Base-by-base conservation (phyloP, 2,888 invertebrate genomes). In the Zootermopsis nevadensis region DNA sequence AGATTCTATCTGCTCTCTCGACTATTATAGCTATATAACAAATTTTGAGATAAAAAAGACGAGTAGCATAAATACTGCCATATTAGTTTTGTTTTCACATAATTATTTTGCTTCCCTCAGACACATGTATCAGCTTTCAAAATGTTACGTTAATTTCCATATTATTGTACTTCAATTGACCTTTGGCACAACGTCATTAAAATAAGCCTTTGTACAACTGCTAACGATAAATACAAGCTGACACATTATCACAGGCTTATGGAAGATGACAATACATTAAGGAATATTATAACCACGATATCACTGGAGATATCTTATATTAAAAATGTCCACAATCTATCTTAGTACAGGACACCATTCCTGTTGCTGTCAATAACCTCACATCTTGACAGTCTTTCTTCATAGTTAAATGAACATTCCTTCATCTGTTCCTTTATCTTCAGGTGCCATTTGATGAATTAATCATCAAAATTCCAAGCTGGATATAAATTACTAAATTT, bases 201-300 rank as follows among this genome's bases (percentile, higher is more conserved):
- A 69, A 69, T 31, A 69, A 69, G 69, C 69, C 69, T 33, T 69
- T 69, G 19, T 31, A 31, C 31, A 69, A 69, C 22, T 27, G 7
- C 33, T 69, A 33, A 15, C 10, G 27, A 69, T 69, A 33, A 33
- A 33, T 69, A 22, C 19, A 69, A 31, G 31, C 60, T 60, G 60
- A 60, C 48, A 48, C 19, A n/a, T 60, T 60, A 69, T 69, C 69
- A 69, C 69, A 69, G 69, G 69, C 69, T 69, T 69, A 69, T 69
- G 69, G 69, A 69, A 69, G 69, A 33, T 67, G 3, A 27, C 33
- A 22, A 33, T 66, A 66, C n/a, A 27, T 12, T 66, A 69, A 33
- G 33, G 33, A 33, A 69, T 69, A 69, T 31, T 69, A 6, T 31
- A 22, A 69, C 22, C 69, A 15, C 33, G 31, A 22, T 19, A n/a